Evolutionary conservation across 2,888 invertebrate species (phyloP).

Genomic region (Napeogenes inachia): DNA sequence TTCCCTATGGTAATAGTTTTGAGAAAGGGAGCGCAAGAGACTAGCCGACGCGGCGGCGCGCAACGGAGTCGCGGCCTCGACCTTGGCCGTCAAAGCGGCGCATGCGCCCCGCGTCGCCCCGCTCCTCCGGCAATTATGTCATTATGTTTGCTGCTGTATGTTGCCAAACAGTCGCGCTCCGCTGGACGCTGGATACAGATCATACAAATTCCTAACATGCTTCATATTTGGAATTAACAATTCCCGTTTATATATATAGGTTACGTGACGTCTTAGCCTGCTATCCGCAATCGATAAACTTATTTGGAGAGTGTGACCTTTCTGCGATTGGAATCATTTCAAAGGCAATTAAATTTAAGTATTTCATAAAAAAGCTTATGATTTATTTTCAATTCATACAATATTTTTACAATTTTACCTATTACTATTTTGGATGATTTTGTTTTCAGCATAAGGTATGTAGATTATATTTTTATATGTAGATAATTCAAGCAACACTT

Average conservation of each 20-base stretch:
- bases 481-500: not conserved
- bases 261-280: not conserved
- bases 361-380: no score
- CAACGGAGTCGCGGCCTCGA: constrained; percentile 73
- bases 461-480: not conserved
- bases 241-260: constrained; percentile 5
- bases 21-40: constrained; percentile 59
- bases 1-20: constrained; percentile 51
- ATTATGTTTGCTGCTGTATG: constrained; percentile 66
- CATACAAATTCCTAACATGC: constrained; percentile 26
- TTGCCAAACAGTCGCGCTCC: constrained; percentile 67
- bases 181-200: constrained; percentile 47
- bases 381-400: no score
- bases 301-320: no score
- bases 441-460: no score
- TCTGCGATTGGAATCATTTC: no score
- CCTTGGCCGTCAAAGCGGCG: constrained; percentile 77
- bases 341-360: no score
- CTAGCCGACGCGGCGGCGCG: constrained; percentile 72
- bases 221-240: constrained; percentile 17
- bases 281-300: not conserved
- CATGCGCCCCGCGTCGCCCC: constrained; percentile 67
- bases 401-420: no score
- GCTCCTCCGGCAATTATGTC: constrained; percentile 72
- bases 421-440: no score